Base-by-base conservation (phyloP, 2,113 vertebrate species). In the Apodemus sylvaticus region DNA sequence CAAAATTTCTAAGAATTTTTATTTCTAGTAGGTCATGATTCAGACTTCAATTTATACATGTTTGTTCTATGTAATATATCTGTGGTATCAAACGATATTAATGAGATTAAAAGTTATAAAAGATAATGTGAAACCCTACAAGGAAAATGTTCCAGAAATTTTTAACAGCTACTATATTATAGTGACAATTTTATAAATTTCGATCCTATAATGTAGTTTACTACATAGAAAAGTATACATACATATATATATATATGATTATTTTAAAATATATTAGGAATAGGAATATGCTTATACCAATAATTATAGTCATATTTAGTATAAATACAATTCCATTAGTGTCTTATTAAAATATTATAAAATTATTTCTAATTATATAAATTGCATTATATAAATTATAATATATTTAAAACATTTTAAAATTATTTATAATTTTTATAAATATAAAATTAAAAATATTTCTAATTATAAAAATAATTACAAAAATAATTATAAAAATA, bases 401-500 rank as follows among this genome's bases (percentile, higher is more conserved):
- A 66, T 31, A 64, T 64, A n/a, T n/a, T n/a, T n/a, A n/a, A n/a
- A n/a, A n/a, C n/a, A n/a, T n/a, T n/a, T n/a, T n/a, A n/a, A n/a
- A n/a, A n/a, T n/a, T n/a, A n/a, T n/a, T n/a, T n/a, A n/a, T n/a
- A n/a, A n/a, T n/a, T n/a, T n/a, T n/a, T n/a, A n/a, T n/a, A n/a
- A n/a, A n/a, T n/a, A n/a, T n/a, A n/a, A n/a, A n/a, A n/a, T n/a
- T n/a, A n/a, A n/a, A n/a, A n/a, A n/a, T n/a, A n/a, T n/a, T n/a
- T n/a, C n/a, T n/a, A n/a, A n/a, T n/a, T n/a, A n/a, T n/a, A n/a
- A n/a, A 7, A 48, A 48, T 48, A 48, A 48, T 48, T 48, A 48
- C 45, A 48, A 48, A 48, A 76, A 62, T 26, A 73, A 14, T 91
- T 73, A 39, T 36, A 94, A 96, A 96, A 76, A 68, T 62, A 86